Percentiles rank a stretch among this genome's conserved stretches.
Evolutionary conservation across 2,797 vertebrate genomes (phyloP).

Genomic region (Nasua narica): DNA sequence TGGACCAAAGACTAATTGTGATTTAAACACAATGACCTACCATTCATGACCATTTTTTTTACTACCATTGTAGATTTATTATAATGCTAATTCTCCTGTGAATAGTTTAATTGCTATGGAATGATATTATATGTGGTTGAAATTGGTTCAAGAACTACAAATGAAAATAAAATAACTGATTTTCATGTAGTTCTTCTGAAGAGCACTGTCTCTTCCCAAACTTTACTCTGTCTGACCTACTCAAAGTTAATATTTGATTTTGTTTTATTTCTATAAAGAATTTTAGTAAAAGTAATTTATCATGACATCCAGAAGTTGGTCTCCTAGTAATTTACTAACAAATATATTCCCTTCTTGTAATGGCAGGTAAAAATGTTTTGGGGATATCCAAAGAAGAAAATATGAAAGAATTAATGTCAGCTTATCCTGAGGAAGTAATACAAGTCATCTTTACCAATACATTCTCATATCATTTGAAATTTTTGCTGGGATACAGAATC

Average conservation of each 20-base stretch:
- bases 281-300: background rate
- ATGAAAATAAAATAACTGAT: background rate
- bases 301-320: background rate
- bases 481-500: background rate
- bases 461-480: slow-evolving; percentile 53
- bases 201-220: background rate
- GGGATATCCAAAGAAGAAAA: background rate
- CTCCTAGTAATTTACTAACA: background rate
- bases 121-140: background rate
- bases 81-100: background rate
- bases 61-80: background rate
- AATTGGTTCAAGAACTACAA: background rate
- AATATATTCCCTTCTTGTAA: background rate
- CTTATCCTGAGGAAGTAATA: background rate
- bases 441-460: slow-evolving; percentile 27
- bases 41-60: background rate
- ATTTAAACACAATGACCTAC: background rate
- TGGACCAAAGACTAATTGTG: background rate
- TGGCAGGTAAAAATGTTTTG: background rate
- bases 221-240: background rate
- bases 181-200: background rate
- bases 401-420: background rate
- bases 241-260: background rate
- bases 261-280: background rate
- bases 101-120: background rate